Evolutionary conservation across 2,888 invertebrate species (phyloP).

Genomic region (Orchesellides sinensis): DNA sequence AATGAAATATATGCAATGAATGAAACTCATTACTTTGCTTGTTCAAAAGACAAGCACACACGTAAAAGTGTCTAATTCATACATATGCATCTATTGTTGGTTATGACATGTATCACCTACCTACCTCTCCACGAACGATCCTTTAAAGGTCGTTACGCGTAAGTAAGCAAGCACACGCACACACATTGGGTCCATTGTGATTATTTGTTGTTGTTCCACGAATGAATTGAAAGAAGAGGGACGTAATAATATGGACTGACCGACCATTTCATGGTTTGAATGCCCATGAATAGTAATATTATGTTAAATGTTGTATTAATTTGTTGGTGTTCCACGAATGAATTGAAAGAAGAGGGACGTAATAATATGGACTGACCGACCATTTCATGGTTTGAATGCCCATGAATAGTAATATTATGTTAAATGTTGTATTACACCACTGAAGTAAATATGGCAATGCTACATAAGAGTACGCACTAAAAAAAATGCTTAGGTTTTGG

Average conservation of each 20-base stretch:
- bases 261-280: background rate
- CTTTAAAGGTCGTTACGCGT: background rate
- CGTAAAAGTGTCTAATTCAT: background rate
- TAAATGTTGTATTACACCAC: too few species aligned
- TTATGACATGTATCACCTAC: too few species aligned
- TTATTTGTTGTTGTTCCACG: slow-evolving; percentile 4
- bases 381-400: background rate
- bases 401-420: too few species aligned
- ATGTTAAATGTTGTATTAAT: background rate
- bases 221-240: slow-evolving; percentile 11
- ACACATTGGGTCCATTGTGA: slow-evolving; percentile 8
- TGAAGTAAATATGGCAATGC: too few species aligned
- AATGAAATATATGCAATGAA: slow-evolving; percentile 24
- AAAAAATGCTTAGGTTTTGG: slow-evolving; percentile 6
- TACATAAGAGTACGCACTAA: background rate
- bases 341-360: background rate
- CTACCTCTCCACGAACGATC: background rate
- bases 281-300: slow-evolving; percentile 24
- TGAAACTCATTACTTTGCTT: background rate
- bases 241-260: background rate
- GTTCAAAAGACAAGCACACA: background rate
- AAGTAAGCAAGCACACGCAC: slow-evolving; percentile 6
- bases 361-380: background rate
- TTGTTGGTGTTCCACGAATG: background rate
- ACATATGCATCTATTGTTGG: background rate